Evolutionary conservation across 2,797 vertebrate species (phyloP).

Genomic region (Halcyon badia): DNA sequence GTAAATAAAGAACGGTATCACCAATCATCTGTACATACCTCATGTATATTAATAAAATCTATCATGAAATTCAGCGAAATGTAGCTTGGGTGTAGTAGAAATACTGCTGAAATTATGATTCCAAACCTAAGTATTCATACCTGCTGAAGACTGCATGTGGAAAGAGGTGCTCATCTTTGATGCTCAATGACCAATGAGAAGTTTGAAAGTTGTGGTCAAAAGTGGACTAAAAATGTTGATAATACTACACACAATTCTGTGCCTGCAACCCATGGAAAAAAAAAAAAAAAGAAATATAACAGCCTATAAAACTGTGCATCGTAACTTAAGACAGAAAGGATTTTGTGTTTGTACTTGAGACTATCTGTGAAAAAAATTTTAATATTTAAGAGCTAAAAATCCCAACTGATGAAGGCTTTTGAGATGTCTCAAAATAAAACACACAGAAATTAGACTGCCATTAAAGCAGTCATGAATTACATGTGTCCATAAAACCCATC

Average conservation of each 20-base stretch:
- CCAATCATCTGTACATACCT: not conserved
- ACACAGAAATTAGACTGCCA: not conserved
- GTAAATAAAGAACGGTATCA: not conserved
- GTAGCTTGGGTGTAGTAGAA: not conserved
- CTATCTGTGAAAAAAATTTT: not conserved
- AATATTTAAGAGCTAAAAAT: not conserved
- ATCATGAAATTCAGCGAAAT: not conserved
- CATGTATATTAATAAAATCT: not conserved
- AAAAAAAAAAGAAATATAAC: not conserved
- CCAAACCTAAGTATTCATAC: not conserved
- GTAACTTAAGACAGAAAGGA: not conserved
- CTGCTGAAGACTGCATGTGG: not conserved
- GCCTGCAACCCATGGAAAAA: not conserved
- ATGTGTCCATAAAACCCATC: not conserved
- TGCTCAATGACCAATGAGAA: not conserved
- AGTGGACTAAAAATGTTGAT: not conserved
- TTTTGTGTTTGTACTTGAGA: not conserved
- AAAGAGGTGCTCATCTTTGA: not conserved
- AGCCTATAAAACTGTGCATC: not conserved
- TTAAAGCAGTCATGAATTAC: not conserved
- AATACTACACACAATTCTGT: not conserved
- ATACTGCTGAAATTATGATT: not conserved
- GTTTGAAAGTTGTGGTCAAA: not conserved
- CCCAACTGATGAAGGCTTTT: not conserved
- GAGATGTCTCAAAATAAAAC: not conserved